phyloP scores from a whole-genome alignment of 1,140 invertebrate genomes.

The Brachionus angularis region DNA sequence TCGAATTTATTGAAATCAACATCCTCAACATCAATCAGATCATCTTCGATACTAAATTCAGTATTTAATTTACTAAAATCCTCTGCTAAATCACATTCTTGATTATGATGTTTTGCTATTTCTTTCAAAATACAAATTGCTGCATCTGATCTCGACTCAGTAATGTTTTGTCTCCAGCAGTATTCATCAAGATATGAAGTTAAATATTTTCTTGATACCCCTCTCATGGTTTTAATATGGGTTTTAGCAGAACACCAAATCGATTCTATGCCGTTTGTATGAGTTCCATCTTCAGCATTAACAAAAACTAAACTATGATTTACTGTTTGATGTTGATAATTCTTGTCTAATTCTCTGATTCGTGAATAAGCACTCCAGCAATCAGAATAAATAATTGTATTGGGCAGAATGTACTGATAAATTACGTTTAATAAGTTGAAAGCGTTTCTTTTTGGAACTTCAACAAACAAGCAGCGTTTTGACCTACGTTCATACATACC shows the following conservation, averaged over 20 bases:
- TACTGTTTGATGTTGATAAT: not conserved
- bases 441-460: slow-evolving; percentile 6
- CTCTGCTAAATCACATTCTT: no score
- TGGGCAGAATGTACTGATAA: not conserved
- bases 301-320: not conserved
- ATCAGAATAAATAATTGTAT: not conserved
- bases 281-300: not conserved
- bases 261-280: not conserved
- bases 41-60: no score
- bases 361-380: not conserved
- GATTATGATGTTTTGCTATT: no score
- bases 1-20: no score
- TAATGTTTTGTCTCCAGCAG: not conserved
- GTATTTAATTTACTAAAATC: no score
- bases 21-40: no score
- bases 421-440: slow-evolving; percentile 16
- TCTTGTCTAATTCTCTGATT: not conserved
- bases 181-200: not conserved
- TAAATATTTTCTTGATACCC: not conserved
- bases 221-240: not conserved
- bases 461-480: slow-evolving; percentile 11
- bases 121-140: no score
- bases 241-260: slow-evolving; percentile 6
- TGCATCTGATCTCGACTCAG: no score
- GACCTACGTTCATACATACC: not conserved